phyloP scores from a whole-genome alignment of 2,113 vertebrate genomes.

The Accipiter virgatus region DNA sequence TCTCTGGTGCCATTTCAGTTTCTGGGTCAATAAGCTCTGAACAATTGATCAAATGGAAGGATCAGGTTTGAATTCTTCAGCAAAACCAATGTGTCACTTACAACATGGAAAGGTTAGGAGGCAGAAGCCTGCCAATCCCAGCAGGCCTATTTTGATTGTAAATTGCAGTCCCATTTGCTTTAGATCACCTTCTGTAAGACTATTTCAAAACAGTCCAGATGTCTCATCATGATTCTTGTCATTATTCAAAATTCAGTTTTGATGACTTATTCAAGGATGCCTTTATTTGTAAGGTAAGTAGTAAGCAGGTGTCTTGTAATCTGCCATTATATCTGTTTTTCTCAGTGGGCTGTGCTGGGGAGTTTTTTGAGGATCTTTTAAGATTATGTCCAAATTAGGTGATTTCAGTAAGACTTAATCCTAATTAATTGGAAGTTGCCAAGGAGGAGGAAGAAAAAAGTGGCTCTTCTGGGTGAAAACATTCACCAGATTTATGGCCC shows the following conservation, averaged over 20 bases:
- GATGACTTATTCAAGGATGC: background rate
- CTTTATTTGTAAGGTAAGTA: background rate
- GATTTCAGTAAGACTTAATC: background rate
- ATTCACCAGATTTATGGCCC: background rate
- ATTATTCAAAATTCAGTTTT: background rate
- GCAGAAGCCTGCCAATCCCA: background rate
- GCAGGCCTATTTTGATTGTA: background rate
- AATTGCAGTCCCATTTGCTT: background rate
- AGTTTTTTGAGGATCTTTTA: background rate
- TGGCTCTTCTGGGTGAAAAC: background rate
- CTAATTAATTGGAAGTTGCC: background rate
- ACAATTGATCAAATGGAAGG: background rate
- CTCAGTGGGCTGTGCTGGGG: background rate
- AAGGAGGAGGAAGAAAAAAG: background rate
- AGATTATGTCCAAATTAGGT: background rate
- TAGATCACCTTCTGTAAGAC: background rate
- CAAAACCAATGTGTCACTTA: background rate
- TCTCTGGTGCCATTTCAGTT: background rate
- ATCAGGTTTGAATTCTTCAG: background rate
- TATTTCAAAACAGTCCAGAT: background rate
- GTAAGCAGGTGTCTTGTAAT: background rate
- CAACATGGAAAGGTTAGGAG: background rate
- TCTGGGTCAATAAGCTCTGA: background rate
- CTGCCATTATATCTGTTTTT: background rate
- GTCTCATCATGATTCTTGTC: background rate